Evolutionary conservation across 92 coral and sea anemone genomes (phyloP), one percentile per base, ranked within the genome.

Genomic region (Pocillopora meandrina): DNA sequence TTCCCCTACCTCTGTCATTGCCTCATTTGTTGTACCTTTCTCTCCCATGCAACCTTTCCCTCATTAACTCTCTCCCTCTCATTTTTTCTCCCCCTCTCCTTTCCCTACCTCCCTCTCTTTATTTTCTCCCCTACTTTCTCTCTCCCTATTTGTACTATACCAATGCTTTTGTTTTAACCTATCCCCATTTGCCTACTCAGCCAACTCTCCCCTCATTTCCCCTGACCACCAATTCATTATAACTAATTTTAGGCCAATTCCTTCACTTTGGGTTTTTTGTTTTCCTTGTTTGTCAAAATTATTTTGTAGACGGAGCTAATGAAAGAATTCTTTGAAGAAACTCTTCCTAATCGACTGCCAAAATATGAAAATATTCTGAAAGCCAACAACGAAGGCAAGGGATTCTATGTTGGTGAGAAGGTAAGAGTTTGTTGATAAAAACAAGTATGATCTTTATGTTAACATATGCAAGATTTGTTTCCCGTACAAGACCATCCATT

Each of bases 341-440:
- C 74, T 36, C 56, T 70, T 16, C 74, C 74, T 14, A 16, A 49
- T 11, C 56, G 21, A 35, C 55, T 70, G 4, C n/a, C 35, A 20
- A 35, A 70, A 34, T 16, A 34, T 5, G 74, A 70, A 36, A 16
- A n/a, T 34, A 70, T 70, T 70, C 55, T 70, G 18, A 70, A 70
- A 35, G 15, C n/a, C 12, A 36, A n/a, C 7, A 70, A 70, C 33
- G 74, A 33, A 70, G 74, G 74, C 74, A 70, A 70, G 14, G 74
- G 74, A 4, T 70, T 70, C 74, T 70, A 33, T 35, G 12, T 70
- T 16, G 74, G 74, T 1, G 74, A 70, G 21, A 36, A 70, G 74
- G 74, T 70, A 17, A 33, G 56, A 65, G 31, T 20, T 21, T 21
- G 0, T 9, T 12, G 31, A 65, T 8, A 0, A 59, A 59, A 63